A percentile compares a stretch with the other conserved stretches of the same genome.
These are phyloP conservation scores for Pseudanteris insignis DNA, from an alignment of 2,888 invertebrate genomes.

Conservation along the genomic window DNA sequence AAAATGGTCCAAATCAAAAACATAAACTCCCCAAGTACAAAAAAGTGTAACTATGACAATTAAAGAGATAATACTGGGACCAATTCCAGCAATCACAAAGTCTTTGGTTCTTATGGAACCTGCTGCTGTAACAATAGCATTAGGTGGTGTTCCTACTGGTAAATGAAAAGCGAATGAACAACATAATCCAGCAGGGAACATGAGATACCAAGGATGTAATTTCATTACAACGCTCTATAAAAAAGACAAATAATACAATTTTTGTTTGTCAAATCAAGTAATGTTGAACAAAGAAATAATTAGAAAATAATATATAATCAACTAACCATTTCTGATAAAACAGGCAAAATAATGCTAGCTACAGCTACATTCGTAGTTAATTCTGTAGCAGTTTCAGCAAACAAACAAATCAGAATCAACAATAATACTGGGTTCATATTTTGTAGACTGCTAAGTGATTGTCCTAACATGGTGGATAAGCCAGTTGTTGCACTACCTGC, in stretches of 20 bases:
- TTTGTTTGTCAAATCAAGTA: no score
- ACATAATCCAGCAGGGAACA: slow-evolving; percentile 87
- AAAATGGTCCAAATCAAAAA: slow-evolving; percentile 74
- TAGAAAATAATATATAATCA: background rate
- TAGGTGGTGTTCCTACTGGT: slow-evolving; percentile 94
- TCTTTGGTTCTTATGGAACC: slow-evolving; percentile 82
- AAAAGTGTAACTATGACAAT: slow-evolving; percentile 76
- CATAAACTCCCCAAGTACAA: slow-evolving; percentile 77
- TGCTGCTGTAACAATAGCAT: slow-evolving; percentile 89
- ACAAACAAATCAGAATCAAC: slow-evolving; percentile 78
- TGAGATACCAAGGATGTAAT: slow-evolving; percentile 87
- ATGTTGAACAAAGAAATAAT: no score
- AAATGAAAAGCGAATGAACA: slow-evolving; percentile 94
- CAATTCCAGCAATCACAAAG: slow-evolving; percentile 82
- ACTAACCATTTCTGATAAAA: slow-evolving; percentile 79
- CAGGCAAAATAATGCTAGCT: slow-evolving; percentile 87
- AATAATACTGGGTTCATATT: slow-evolving; percentile 74
- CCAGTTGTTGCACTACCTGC: slow-evolving; percentile 84
- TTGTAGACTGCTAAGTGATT: slow-evolving; percentile 74
- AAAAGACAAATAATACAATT: no score
- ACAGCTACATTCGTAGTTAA: slow-evolving; percentile 92
- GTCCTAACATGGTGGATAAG: slow-evolving; percentile 80
- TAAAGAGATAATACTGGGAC: slow-evolving; percentile 81
- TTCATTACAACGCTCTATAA: slow-evolving; percentile 74
- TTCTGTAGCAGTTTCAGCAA: slow-evolving; percentile 86